A percentile compares a stretch with the other conserved stretches of the same genome.
Evolutionary conservation across 2,113 vertebrate genomes (phyloP).

Genomic region (Vicugna pacos): DNA sequence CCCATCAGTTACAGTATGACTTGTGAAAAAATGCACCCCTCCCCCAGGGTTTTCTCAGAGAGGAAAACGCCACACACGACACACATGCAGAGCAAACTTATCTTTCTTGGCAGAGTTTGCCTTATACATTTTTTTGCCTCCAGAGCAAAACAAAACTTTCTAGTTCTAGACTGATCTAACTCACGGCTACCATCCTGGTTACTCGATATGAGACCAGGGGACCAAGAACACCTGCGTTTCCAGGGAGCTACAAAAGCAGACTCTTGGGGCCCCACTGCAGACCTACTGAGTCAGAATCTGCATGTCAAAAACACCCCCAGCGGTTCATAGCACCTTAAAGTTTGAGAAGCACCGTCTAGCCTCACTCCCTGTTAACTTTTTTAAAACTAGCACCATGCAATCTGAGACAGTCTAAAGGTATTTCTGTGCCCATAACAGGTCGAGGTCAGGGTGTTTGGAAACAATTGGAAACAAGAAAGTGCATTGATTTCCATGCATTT

Average conservation of each 20-base stretch:
- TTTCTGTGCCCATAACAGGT: background rate
- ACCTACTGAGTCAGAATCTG: background rate
- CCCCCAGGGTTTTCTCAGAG: background rate
- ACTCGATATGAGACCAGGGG: rapidly evolving
- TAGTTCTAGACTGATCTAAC: background rate
- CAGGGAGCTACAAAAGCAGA: background rate
- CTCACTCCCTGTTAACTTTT: background rate
- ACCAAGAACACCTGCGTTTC: background rate
- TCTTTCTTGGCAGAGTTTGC: background rate
- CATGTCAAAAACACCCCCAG: background rate
- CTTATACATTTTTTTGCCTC: background rate
- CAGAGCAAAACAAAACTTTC: background rate
- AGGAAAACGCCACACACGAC: background rate
- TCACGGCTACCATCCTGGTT: background rate
- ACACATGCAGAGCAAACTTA: background rate
- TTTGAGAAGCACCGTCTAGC: background rate
- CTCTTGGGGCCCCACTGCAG: background rate
- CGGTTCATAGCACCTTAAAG: background rate
- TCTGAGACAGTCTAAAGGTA: background rate
- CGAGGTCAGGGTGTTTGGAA: background rate
- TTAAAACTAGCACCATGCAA: background rate
- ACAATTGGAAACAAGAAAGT: background rate
- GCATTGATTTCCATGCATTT: background rate
- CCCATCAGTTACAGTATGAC: background rate
- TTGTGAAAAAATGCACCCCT: background rate